A percentile compares a stretch with the other conserved stretches of the same genome.
Evolutionary conservation across 2,888 invertebrate species (phyloP).

Genomic region (Cantharis rufa): DNA sequence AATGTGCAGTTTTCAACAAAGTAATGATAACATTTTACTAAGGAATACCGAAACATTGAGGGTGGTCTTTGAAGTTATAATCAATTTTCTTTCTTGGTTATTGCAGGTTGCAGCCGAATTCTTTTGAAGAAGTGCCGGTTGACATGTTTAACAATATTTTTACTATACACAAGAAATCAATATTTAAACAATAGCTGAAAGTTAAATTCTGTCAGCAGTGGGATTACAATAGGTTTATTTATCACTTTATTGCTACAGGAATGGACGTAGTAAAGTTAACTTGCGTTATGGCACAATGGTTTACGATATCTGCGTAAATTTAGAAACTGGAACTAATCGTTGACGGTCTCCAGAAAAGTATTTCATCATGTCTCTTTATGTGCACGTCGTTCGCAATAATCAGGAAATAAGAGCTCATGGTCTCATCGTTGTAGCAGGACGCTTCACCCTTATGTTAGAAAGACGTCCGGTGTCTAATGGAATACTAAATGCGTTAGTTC

Average conservation of each 20-base stretch:
- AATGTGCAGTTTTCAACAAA: background rate
- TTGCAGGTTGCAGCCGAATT: background rate
- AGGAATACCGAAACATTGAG: background rate
- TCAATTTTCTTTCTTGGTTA: background rate
- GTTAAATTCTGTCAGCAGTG: slow-evolving; percentile 17
- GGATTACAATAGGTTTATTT: slow-evolving; percentile 27
- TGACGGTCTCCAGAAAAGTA: slow-evolving; percentile 25
- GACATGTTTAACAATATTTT: slow-evolving; percentile 1
- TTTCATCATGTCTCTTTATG: slow-evolving; percentile 32
- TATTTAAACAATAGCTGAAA: slow-evolving; percentile 2
- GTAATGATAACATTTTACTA: background rate
- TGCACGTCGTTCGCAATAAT: slow-evolving; percentile 26
- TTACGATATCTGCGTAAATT: slow-evolving; percentile 36
- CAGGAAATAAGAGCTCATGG: slow-evolving; percentile 26
- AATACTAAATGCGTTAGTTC: slow-evolving; percentile 34
- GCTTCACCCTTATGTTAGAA: slow-evolving; percentile 15
- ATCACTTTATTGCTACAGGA: slow-evolving; percentile 26
- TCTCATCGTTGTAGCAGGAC: slow-evolving; percentile 10
- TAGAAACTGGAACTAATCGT: slow-evolving; percentile 38
- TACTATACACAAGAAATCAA: background rate
- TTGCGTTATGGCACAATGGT: slow-evolving; percentile 25
- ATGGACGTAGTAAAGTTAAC: slow-evolving; percentile 23
- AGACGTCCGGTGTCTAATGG: slow-evolving; percentile 30
- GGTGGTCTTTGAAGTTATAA: background rate
- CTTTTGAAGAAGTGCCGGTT: background rate